A percentile compares a stretch with the other conserved stretches of the same genome.
These are phyloP conservation scores for Alloplasta piceator DNA, from an alignment of 2,888 invertebrate genomes.

Conservation along the genomic window DNA sequence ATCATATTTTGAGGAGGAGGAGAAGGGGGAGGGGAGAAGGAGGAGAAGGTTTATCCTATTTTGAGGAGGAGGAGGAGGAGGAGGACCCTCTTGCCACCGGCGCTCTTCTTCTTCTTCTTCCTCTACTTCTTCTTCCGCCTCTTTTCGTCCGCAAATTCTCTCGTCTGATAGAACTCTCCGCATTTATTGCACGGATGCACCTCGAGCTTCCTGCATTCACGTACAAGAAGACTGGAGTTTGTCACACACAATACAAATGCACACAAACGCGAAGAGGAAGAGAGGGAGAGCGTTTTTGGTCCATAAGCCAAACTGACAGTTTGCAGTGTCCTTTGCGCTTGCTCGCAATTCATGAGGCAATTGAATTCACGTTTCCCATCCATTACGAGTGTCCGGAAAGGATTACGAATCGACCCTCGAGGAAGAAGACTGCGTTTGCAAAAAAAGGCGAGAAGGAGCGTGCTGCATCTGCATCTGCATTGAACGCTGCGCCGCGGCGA, in stretches of 20 bases:
- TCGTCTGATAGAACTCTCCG: conserved; percentile 28
- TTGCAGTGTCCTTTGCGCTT: conserved; percentile 56
- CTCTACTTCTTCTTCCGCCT: not conserved
- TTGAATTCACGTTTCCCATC: conserved; percentile 81
- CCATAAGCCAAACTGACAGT: conserved; percentile 14
- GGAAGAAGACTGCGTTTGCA: conserved; percentile 41
- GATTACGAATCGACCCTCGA: conserved; percentile 75
- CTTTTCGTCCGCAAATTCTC: conserved; percentile 55
- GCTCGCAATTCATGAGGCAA: conserved; percentile 79
- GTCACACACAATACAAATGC: not conserved
- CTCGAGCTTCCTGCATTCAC: conserved; percentile 50
- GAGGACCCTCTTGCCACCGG: not conserved
- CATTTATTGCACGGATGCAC: conserved; percentile 54
- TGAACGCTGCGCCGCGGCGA: conserved; percentile 5
- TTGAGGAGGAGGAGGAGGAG: too few relatives aligned
- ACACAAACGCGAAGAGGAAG: not conserved
- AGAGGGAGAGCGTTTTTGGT: not conserved
- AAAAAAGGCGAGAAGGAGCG: conserved; percentile 69
- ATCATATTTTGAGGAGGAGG: too few relatives aligned
- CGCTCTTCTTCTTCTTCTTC: not conserved
- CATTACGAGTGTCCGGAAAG: conserved; percentile 81
- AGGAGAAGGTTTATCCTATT: too few relatives aligned
- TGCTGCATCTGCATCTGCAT: conserved; percentile 79
- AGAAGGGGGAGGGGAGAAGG: too few relatives aligned
- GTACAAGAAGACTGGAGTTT: conserved; percentile 10